Evolutionary conservation across 2,888 invertebrate genomes (phyloP), one percentile per base, ranked within the genome.

Genomic region (Priocnemis perturbator): DNA sequence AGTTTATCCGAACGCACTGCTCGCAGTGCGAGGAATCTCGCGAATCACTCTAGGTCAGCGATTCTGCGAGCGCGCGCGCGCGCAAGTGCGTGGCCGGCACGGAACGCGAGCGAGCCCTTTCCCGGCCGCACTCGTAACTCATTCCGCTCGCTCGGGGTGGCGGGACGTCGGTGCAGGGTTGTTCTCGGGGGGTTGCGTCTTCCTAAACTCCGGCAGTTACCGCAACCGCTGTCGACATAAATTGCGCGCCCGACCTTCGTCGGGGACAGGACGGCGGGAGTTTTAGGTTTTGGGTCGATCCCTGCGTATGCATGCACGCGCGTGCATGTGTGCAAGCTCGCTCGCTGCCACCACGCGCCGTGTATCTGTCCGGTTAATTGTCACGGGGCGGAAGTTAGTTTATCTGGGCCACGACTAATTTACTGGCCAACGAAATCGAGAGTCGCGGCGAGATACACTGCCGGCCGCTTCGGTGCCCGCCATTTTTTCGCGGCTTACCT

Each of bases 191-290:
- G 67, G 67, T 67, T 37, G 67, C 69, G 69, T 66, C 37, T 19
- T 50, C 69, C 69, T 61, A 69, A 69, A 69, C 69, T 69, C 69
- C 62, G 69, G 69, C 69, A 69, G 69, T 69, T 69, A 69, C 69
- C 67, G 67, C 61, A 62, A 69, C 69, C 67, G 69, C 69, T 69
- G 69, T 69, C 69, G 62, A 69, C 69, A 69, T 69, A 69, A 69
- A 69, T 69, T 62, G 59, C 69, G 44, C 2, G 2, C 37, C 37
- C 67, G 69, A 58, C 62, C 69, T 69, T 67, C 62, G 67, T 58
- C 60, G 55, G 44, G 61, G 57, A 52, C 19, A 30, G 67, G 58
- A 21, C 19, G n/a, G 67, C 50, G 69, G 58, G 59, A 67, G 67
- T 67, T 69, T 69, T 67, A 47, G 61, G 56, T 30, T 61, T 53